Percentiles rank a stretch among this genome's conserved stretches.
Conservation (phyloP, 1,140 invertebrate species). For the Meloidogyne exigua region DNA sequence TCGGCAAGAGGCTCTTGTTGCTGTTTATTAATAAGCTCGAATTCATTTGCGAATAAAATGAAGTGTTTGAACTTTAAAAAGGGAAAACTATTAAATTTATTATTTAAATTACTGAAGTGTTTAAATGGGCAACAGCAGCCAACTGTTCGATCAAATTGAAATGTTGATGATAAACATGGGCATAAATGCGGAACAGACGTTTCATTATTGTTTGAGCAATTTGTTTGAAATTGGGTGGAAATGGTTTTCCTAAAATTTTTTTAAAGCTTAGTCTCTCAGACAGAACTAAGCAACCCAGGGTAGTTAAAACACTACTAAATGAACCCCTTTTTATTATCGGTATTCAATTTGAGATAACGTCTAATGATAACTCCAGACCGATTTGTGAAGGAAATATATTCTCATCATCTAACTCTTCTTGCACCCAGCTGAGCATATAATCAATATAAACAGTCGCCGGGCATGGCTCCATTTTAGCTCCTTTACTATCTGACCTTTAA, state of each 20-base stretch:
- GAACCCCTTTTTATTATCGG: background rate
- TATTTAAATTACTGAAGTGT: constrained; percentile 70
- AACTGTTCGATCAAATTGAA: constrained; percentile 94
- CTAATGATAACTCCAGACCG: constrained; percentile 68
- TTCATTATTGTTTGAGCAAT: constrained; percentile 98
- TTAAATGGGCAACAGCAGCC: constrained; percentile 96
- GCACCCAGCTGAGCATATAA: constrained; percentile 99
- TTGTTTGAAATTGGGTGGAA: constrained; percentile 73
- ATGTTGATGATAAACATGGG: constrained; percentile 99
- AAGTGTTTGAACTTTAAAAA: constrained; percentile 94
- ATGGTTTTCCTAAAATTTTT: constrained; percentile 48
- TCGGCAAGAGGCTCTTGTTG: constrained; percentile 47
- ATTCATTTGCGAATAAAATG: constrained; percentile 98
- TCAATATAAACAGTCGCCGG: constrained; percentile 78
- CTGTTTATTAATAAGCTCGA: constrained; percentile 78
- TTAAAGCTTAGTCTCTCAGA: too few relatives aligned
- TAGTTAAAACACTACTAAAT: background rate
- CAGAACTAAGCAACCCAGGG: too few relatives aligned
- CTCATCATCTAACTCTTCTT: constrained; percentile 98
- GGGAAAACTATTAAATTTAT: background rate
- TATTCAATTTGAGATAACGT: too few relatives aligned
- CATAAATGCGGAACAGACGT: constrained; percentile 94
- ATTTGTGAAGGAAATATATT: constrained; percentile 98
- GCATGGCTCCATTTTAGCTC: constrained; percentile 14
- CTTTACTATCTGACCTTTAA: constrained; percentile 26